phyloP scores from a whole-genome alignment of 2,113 vertebrate species.

The Sialia sialis region DNA sequence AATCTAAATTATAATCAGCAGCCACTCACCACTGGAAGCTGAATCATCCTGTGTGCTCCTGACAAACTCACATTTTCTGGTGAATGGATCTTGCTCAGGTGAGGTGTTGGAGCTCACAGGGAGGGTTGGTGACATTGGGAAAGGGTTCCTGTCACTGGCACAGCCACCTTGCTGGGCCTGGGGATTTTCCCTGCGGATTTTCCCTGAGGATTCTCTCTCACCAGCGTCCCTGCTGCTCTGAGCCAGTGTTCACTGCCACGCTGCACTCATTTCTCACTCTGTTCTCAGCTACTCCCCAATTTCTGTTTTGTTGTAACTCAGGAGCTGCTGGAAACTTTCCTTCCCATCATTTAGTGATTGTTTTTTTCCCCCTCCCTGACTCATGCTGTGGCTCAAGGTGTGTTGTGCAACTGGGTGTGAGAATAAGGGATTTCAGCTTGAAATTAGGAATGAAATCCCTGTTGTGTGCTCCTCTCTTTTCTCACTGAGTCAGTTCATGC shows the following conservation, averaged over 20 bases:
- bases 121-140: accelerated
- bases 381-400: background rate
- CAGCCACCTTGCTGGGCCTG: no score
- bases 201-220: background rate
- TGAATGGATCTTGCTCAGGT: background rate
- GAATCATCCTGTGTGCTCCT: background rate
- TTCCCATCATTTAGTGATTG: background rate
- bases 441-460: background rate
- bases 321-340: background rate
- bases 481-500: background rate
- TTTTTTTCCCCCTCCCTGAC: background rate
- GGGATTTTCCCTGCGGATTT: no score
- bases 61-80: background rate
- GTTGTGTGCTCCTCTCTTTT: background rate
- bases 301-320: background rate
- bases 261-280: background rate
- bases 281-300: background rate
- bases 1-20: background rate
- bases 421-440: background rate
- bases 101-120: accelerated
- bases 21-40: background rate
- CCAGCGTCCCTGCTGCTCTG: background rate
- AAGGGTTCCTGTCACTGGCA: background rate
- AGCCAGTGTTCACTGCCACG: background rate
- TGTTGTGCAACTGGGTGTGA: background rate